These are phyloP conservation scores for Cranoglanis bouderius DNA, from an alignment of 2,113 vertebrate genomes.

Conservation along the genomic window DNA sequence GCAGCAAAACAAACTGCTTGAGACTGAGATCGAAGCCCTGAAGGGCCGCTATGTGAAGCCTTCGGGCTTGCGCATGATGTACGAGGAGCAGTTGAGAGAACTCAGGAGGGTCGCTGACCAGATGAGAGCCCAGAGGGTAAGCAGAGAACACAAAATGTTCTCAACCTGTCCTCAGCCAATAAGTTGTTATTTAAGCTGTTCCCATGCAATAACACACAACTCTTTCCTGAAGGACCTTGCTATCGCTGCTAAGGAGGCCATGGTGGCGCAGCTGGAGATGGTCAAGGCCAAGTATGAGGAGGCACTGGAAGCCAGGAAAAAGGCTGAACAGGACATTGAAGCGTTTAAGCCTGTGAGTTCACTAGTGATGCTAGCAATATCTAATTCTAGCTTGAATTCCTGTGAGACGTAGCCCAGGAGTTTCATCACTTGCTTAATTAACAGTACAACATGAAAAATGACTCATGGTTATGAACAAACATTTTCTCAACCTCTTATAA, in stretches of 20 bases:
- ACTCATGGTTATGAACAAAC: neutral
- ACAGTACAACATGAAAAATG: neutral
- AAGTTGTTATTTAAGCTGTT: neutral
- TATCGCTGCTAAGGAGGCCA: conserved; percentile 66
- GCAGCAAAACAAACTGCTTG: conserved; percentile 65
- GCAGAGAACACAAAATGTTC: conserved; percentile 11
- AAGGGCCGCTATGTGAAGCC: conserved; percentile 58
- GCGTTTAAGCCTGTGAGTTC: conserved; percentile 70
- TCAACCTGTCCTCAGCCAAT: neutral
- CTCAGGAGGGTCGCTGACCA: conserved; percentile 68
- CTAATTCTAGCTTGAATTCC: neutral
- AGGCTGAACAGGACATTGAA: conserved; percentile 72
- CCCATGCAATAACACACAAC: neutral
- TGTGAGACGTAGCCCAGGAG: neutral
- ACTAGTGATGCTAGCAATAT: no score
- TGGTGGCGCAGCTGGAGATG: conserved; percentile 64
- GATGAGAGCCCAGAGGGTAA: conserved; percentile 68
- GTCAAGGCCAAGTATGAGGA: conserved; percentile 72
- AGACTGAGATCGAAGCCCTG: conserved; percentile 68
- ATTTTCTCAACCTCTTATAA: neutral
- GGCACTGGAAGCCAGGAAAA: conserved; percentile 68
- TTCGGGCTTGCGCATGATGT: conserved; percentile 67
- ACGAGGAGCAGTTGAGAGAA: conserved; percentile 70
- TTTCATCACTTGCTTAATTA: neutral
- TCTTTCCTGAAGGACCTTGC: conserved; percentile 66